A percentile compares a stretch with the other conserved stretches of the same genome.
Conservation (phyloP, 2,888 invertebrate genomes). For the Heliconius ismenius region DNA sequence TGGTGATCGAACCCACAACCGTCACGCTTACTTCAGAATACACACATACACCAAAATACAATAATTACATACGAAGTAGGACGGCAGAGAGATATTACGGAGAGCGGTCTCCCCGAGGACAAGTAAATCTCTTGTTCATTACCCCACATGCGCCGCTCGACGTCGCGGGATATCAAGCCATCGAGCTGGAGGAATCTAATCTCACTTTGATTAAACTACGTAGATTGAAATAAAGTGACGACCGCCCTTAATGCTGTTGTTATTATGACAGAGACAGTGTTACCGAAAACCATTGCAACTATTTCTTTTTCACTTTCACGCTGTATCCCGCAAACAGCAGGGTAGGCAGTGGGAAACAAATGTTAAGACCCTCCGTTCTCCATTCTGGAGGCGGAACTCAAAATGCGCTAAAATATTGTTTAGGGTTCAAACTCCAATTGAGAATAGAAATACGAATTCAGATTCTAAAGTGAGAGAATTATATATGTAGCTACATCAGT, state of each 20-base stretch:
- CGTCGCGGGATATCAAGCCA: constrained; percentile 37
- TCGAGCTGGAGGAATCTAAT: constrained; percentile 42
- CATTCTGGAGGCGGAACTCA: no score
- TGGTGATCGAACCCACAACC: no score
- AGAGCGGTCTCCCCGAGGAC: constrained; percentile 28
- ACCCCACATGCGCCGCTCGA: constrained; percentile 40
- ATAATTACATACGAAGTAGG: neutral
- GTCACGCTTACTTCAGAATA: no score
- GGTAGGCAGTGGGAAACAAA: no score
- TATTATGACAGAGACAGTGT: neutral
- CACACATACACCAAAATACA: neutral
- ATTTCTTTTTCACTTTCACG: neutral
- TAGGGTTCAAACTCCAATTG: no score
- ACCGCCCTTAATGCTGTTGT: neutral
- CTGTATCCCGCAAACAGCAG: no score
- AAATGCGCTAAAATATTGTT: no score
- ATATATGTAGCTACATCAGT: no score
- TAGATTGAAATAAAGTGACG: constrained; percentile 42
- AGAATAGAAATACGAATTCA: no score
- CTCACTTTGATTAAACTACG: constrained; percentile 40
- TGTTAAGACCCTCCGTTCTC: no score
- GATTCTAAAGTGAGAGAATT: no score
- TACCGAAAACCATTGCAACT: neutral
- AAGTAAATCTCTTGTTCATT: constrained; percentile 43
- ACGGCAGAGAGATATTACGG: neutral